Evolutionary conservation across 1,140 invertebrate species (phyloP).

Genomic region (Diorhabda sublineata): DNA sequence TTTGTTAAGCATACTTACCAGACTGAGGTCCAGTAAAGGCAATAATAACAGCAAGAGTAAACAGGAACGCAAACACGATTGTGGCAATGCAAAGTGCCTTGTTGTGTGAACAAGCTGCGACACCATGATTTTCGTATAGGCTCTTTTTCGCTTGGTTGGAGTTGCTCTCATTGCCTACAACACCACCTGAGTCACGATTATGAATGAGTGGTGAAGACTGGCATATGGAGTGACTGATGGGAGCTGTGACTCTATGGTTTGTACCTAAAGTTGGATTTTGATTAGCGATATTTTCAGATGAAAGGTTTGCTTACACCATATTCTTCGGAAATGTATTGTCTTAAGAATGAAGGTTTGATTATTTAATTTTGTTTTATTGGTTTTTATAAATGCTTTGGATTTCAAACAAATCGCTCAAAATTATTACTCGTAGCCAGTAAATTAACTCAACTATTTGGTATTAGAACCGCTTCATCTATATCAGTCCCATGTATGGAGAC

Average conservation of each 20-base stretch:
- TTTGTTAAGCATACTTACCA: constrained; percentile 47
- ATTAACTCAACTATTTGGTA: too few species aligned
- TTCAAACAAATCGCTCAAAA: too few species aligned
- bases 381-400: too few species aligned
- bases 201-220: constrained; percentile 41
- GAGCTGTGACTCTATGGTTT: constrained; percentile 36
- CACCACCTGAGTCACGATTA: constrained; percentile 45
- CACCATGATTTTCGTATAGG: constrained; percentile 69
- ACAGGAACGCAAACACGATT: constrained; percentile 70
- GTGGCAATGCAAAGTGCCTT: constrained; percentile 75
- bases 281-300: not conserved
- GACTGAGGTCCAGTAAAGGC: constrained; percentile 82
- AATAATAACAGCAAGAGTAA: constrained; percentile 79
- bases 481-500: too few species aligned
- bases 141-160: constrained; percentile 64
- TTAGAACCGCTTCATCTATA: too few species aligned
- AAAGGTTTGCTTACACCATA: too few species aligned
- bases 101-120: constrained; percentile 83
- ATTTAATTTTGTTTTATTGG: too few species aligned
- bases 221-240: constrained; percentile 43
- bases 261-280: constrained; percentile 48
- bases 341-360: too few species aligned
- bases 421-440: too few species aligned
- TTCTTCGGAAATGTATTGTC: too few species aligned
- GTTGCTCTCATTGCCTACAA: constrained; percentile 62